phyloP scores from a whole-genome alignment of 2,888 invertebrate species.

The Phania funesta region DNA sequence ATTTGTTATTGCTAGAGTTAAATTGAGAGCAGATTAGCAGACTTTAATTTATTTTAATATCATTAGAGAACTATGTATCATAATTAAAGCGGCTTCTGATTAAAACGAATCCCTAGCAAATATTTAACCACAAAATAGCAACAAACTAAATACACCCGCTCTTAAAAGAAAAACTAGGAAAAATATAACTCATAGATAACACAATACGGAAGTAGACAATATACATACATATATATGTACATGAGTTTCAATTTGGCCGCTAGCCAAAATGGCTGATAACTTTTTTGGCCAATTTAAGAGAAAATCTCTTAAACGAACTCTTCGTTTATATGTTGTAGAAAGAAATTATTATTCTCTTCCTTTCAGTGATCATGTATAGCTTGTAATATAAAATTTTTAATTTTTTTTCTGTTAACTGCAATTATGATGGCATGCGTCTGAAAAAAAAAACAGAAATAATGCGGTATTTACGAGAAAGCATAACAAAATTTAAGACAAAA shows the following conservation, averaged over 20 bases:
- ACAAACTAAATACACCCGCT: slow-evolving; percentile 22
- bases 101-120: neutral
- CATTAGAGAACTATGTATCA: slow-evolving; percentile 39
- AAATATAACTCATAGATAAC: slow-evolving; percentile 37
- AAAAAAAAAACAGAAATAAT: slow-evolving; percentile 44
- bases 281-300: slow-evolving; percentile 28
- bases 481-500: slow-evolving; percentile 23
- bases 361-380: slow-evolving; percentile 2
- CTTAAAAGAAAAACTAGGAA: neutral
- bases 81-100: slow-evolving; percentile 4
- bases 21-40: too few species aligned
- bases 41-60: slow-evolving; percentile 28
- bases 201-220: slow-evolving; percentile 58
- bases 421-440: slow-evolving; percentile 62
- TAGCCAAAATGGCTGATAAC: slow-evolving; percentile 27
- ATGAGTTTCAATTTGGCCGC: slow-evolving; percentile 37
- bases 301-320: slow-evolving; percentile 9
- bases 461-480: slow-evolving; percentile 37
- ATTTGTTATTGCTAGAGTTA: too few species aligned
- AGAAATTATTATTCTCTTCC: neutral
- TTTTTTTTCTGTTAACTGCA: slow-evolving; percentile 41
- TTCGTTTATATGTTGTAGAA: neutral
- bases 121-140: slow-evolving; percentile 13
- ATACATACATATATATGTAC: too few species aligned
- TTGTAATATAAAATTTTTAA: slow-evolving; percentile 24